Evolutionary conservation across 2,113 vertebrate species (phyloP).

Genomic region (Silurus asotus): DNA sequence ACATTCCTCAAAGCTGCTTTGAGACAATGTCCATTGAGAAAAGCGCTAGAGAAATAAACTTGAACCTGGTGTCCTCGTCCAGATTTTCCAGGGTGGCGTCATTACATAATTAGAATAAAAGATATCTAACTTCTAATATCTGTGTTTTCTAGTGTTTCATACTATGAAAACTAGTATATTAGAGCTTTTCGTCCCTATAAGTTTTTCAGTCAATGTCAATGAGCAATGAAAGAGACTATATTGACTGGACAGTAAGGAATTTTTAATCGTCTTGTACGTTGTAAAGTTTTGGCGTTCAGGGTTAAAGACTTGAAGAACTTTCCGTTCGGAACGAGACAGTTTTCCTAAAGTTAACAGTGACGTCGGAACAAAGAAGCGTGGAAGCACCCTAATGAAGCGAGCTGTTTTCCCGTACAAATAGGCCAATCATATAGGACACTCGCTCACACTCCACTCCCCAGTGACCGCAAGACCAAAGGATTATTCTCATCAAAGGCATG

Average conservation of each 20-base stretch:
- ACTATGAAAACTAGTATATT: no score
- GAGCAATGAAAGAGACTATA: neutral
- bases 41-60: no score
- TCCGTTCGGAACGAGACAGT: neutral
- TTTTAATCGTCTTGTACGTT: slow-evolving; percentile 18
- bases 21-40: no score
- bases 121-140: no score
- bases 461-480: slow-evolving; percentile 49
- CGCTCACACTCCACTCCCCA: slow-evolving; percentile 38
- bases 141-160: no score
- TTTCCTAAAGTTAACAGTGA: slow-evolving; percentile 44
- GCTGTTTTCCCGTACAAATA: slow-evolving; percentile 52
- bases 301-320: slow-evolving; percentile 35
- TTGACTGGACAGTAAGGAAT: neutral
- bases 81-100: no score
- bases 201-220: no score
- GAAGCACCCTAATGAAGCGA: slow-evolving; percentile 38
- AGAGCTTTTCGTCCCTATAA: no score
- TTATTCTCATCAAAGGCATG: slow-evolving; percentile 55
- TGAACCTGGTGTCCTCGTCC: no score
- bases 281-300: slow-evolving; percentile 15
- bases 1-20: no score
- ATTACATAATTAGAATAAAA: no score
- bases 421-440: slow-evolving; percentile 58
- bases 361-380: slow-evolving; percentile 42